phyloP scores from a whole-genome alignment of 2,888 invertebrate genomes.

The Torymus aiolomorphi region DNA sequence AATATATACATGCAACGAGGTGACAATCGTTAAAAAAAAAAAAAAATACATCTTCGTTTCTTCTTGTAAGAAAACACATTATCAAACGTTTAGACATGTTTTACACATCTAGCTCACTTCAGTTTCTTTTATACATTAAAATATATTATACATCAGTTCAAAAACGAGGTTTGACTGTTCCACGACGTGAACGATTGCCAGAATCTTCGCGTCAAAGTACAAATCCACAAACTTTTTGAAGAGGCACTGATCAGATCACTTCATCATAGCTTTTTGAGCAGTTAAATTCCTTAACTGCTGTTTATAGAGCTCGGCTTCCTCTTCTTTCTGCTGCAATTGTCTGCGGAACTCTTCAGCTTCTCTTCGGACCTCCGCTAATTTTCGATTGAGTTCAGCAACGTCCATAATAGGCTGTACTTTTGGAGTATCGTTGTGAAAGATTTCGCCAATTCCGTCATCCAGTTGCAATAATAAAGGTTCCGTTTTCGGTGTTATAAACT shows the following conservation, averaged over 20 bases:
- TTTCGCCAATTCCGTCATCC: slow-evolving; percentile 72
- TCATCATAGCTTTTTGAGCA: slow-evolving; percentile 62
- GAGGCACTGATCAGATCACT: slow-evolving; percentile 60
- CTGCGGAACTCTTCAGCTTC: slow-evolving; percentile 74
- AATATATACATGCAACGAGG: slow-evolving; percentile 47
- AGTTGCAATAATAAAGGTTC: slow-evolving; percentile 70
- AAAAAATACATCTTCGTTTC: slow-evolving; percentile 48
- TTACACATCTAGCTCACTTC: slow-evolving; percentile 25
- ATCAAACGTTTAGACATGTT: slow-evolving; percentile 25
- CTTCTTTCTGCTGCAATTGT: slow-evolving; percentile 72
- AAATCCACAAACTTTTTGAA: slow-evolving; percentile 39
- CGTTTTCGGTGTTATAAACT: slow-evolving; percentile 59
- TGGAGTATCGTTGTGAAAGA: slow-evolving; percentile 74
- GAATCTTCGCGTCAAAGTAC: slow-evolving; percentile 36
- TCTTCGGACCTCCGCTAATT: slow-evolving; percentile 72
- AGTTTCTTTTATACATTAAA: slow-evolving; percentile 11
- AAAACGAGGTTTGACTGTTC: slow-evolving; percentile 36
- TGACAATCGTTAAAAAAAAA: slow-evolving; percentile 22
- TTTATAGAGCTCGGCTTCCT: slow-evolving; percentile 75
- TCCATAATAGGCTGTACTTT: slow-evolving; percentile 69
- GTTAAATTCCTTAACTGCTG: slow-evolving; percentile 72
- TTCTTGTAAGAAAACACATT: slow-evolving; percentile 44
- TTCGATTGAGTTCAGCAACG: slow-evolving; percentile 71
- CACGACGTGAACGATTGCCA: slow-evolving; percentile 33
- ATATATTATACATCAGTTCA: slow-evolving; percentile 28